Evolutionary conservation across 2,797 vertebrate genomes (phyloP), one percentile per base, ranked within the genome.

Genomic region (Urosaurus nigricauda): DNA sequence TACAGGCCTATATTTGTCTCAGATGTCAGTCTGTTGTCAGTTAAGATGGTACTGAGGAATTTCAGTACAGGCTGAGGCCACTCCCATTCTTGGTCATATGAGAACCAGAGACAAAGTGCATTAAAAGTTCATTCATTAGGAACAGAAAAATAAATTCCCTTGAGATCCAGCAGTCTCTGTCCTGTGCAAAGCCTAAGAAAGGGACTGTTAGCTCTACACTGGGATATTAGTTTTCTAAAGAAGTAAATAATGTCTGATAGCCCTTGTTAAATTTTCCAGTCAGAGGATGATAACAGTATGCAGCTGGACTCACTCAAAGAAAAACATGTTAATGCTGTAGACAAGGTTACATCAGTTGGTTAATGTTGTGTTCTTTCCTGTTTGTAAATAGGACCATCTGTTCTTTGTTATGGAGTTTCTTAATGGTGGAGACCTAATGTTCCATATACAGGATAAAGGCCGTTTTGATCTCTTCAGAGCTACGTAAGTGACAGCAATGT

Each of bases 341-440:
- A 43, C 86, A 37, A 24, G 51, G 2, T 86, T 56, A 74, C 79
- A 58, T 78, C 53, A 51, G 35, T 63, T n/a, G 32, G 17, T 24
- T 84, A 88, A 86, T 75, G 11, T 83, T 75, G 32, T 85, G 29
- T 78, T 92, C n/a, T 29, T 77, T 84, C 47, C 11, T 70, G 79
- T 95, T 24, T 91, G 71, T 89, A 26, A 87, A 92, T 95, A 99
- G 99, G 99, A 99, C 88, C 99, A 99, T 94, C 97, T 99, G 91
- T 99, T 99, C 97, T 99, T 99, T 19, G 98, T 99, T 70, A 99
- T 99, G 99, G 99, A 99, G 95, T 99, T 99, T 95, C 97, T 99
- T 94, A 99, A 98, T 0, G 99, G 99, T 40, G 99, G 99, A 2
- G 99, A 99, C 93, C 95, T 99, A 93, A 99, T 99, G 99, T 99